Conservation (phyloP, 2,888 invertebrate genomes). For the Cinara cedri region DNA sequence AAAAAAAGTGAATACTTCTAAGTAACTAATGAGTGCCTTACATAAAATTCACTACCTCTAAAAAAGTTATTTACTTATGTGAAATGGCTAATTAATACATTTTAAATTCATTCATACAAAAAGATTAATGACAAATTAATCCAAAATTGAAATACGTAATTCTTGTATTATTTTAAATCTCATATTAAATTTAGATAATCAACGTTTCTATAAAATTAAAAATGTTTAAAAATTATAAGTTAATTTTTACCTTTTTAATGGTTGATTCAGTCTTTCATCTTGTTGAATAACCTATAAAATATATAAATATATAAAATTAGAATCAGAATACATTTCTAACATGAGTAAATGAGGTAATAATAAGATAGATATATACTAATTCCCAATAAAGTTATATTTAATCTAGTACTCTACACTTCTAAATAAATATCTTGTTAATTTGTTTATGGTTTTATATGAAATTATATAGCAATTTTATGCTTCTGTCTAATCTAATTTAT, state of each 20-base stretch:
- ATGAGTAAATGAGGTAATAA: no score
- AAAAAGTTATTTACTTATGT: no score
- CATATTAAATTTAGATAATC: slow-evolving; percentile 37
- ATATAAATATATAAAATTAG: not conserved
- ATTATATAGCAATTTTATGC: no score
- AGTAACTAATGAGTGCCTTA: no score
- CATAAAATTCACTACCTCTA: no score
- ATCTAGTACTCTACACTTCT: no score
- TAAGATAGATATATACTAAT: no score
- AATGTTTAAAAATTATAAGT: not conserved
- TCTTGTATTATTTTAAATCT: not conserved
- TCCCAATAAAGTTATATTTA: no score
- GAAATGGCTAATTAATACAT: not conserved
- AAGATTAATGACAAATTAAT: not conserved
- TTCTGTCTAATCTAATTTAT: no score
- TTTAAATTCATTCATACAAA: not conserved
- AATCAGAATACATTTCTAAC: not conserved
- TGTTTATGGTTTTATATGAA: no score
- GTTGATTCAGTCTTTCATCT: not conserved
- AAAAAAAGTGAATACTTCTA: no score
- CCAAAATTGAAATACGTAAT: not conserved
- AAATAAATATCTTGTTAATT: no score
- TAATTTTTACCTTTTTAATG: slow-evolving; percentile 39
- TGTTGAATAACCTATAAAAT: slow-evolving; percentile 5
- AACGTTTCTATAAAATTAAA: slow-evolving; percentile 42